Percentiles rank a stretch among this genome's conserved stretches.
phyloP scores from a whole-genome alignment of 2,888 invertebrate species.

The Sesia bembeciformis region DNA sequence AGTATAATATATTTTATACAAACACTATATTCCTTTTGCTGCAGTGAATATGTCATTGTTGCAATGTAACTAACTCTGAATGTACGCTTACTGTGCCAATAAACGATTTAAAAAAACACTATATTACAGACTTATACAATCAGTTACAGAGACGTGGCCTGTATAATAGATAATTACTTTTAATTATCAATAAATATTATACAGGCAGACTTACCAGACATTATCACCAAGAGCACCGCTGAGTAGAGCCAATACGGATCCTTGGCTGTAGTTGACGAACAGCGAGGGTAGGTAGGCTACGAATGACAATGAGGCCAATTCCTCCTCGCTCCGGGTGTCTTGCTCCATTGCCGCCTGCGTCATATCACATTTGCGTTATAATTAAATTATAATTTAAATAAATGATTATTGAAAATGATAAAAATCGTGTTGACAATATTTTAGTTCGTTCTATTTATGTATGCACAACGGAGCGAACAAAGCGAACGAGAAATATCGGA shows the following conservation, averaged over 20 bases:
- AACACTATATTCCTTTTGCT: too few species aligned
- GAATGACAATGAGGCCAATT: slow-evolving; percentile 46
- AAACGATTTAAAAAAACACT: too few species aligned
- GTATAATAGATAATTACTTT: too few species aligned
- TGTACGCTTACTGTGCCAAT: too few species aligned
- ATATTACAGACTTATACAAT: too few species aligned
- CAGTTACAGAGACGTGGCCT: too few species aligned
- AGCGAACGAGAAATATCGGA: too few species aligned
- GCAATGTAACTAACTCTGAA: too few species aligned
- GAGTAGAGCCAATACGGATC: slow-evolving; percentile 52
- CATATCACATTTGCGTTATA: neutral
- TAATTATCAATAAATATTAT: too few species aligned
- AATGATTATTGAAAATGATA: neutral
- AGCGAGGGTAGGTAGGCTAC: slow-evolving; percentile 49
- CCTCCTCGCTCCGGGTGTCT: slow-evolving; percentile 54
- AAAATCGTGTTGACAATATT: neutral
- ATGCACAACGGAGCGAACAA: too few species aligned
- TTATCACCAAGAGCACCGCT: slow-evolving; percentile 71
- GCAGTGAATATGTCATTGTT: too few species aligned
- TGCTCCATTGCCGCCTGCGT: slow-evolving; percentile 49
- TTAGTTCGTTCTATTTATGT: neutral
- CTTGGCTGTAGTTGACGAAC: slow-evolving; percentile 43
- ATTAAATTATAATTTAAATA: neutral
- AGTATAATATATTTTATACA: too few species aligned
- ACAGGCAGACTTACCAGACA: slow-evolving; percentile 40